Evolutionary conservation across 64 coral and sea anemone genomes (phyloP).

Genomic region (Catalaphyllia jardinei): DNA sequence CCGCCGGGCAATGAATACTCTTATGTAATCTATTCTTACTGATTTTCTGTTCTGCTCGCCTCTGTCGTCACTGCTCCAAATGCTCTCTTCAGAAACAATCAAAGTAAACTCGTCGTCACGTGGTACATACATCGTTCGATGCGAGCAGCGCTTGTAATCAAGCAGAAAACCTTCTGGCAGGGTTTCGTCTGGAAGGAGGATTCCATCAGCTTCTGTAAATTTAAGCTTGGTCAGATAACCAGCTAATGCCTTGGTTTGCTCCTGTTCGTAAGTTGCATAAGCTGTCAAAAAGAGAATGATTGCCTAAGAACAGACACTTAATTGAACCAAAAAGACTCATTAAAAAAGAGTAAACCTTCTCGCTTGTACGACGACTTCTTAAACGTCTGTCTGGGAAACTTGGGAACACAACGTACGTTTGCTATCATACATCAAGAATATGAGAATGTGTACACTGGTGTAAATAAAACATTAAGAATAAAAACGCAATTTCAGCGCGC

Average conservation of each 20-base stretch:
- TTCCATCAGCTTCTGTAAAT: background rate
- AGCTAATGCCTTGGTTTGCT: background rate
- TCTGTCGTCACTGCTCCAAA: background rate
- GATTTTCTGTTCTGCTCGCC: background rate
- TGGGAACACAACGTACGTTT: too few species aligned
- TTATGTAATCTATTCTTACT: background rate
- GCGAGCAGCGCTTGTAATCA: background rate
- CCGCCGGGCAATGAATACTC: too few species aligned
- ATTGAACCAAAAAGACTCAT: background rate
- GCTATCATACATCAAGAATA: too few species aligned
- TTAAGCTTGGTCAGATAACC: background rate
- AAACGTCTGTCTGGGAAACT: too few species aligned
- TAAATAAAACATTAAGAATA: too few species aligned
- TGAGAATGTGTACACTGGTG: too few species aligned
- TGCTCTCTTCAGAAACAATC: conserved; percentile 1
- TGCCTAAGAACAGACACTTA: background rate
- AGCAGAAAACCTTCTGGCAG: background rate
- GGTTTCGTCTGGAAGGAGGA: background rate
- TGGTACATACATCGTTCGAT: background rate
- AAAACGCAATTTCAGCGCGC: too few species aligned
- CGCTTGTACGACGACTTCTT: too few species aligned
- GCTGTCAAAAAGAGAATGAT: background rate
- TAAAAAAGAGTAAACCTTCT: too few species aligned
- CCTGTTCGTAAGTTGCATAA: background rate
- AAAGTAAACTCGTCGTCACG: background rate